Conservation (phyloP, 2,888 invertebrate species). For the Pteria penguin region DNA sequence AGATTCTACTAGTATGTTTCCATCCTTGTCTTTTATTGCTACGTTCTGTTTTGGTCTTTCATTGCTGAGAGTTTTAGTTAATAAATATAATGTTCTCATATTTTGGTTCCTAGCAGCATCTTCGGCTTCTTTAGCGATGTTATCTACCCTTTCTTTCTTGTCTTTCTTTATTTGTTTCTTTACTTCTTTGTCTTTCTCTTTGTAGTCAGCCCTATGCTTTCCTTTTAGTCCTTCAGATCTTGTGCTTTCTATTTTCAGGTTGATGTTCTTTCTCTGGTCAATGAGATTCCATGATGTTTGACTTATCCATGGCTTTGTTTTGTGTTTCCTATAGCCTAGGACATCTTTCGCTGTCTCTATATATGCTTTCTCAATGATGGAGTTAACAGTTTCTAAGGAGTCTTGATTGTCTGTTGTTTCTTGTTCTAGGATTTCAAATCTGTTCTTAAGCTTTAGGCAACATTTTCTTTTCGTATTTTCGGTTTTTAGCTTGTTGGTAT, state of each 20-base stretch:
- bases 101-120: slow-evolving; percentile 1
- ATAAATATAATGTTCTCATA: background rate
- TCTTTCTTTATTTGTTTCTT: slow-evolving; percentile 1
- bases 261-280: background rate
- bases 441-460: slow-evolving; percentile 6
- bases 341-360: background rate
- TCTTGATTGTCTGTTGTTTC: background rate
- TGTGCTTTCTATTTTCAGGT: background rate
- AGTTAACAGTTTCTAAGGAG: background rate
- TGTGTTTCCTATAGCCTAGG: background rate
- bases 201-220: background rate
- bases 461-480: background rate
- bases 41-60: background rate
- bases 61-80: background rate
- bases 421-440: background rate
- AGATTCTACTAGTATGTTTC: too few species aligned
- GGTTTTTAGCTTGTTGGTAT: background rate
- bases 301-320: background rate
- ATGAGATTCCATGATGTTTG: slow-evolving; percentile 2
- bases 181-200: background rate
- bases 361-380: background rate
- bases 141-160: background rate
- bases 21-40: background rate
- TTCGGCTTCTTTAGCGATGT: background rate
- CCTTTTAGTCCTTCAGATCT: slow-evolving; percentile 1